Evolutionary conservation across 2,797 vertebrate genomes (phyloP), one percentile per base, ranked within the genome.

Genomic region (Fringilla coelebs): DNA sequence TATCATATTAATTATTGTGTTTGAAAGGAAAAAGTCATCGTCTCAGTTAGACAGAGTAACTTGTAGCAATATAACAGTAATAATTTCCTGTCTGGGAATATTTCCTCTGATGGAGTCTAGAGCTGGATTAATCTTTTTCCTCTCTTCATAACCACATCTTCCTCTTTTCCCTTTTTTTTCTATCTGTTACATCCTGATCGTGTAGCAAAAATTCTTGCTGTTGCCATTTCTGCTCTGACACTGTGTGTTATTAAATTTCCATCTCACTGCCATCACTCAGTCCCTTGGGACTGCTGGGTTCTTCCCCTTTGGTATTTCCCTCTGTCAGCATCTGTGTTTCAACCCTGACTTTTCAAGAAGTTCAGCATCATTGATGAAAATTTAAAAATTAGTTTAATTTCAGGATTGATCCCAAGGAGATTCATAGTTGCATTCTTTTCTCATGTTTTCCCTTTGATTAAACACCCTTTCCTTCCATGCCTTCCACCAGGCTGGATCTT

Each of bases 261-360:
- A 46, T 32, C 63, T 80, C 63, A 0, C 32, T 79, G 72, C 40
- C 20, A 24, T 92, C 63, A 55, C 46, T 94, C 86, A 82, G 28
- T 12, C 40, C 51, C 67, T 66, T 73, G 84, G 48, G 73, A 48
- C 74, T 70, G 25, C 51, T 51, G 43, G 17, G 9, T 28, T 76
- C 74, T 96, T 90, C 81, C 78, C 36, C 48, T 81, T 45, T 45
- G 57, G 60, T 73, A 52, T 90, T 94, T 80, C 84, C 77, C 60
- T 89, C 65, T 45, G 60, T 26, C 78, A 52, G 14, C 57, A 57
- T 25, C 29, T 45, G 6, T 0, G 0, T 40, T 71, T 85, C 52
- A 49, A 58, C n/a, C 26, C 24, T 21, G 63, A 8, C 41, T 85
- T 85, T 89, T 85, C 31, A 41, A 71, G 15, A 34, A 34, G n/a